Evolutionary conservation across 2,113 vertebrate species (phyloP).

Genomic region (Corythornis cristatus): DNA sequence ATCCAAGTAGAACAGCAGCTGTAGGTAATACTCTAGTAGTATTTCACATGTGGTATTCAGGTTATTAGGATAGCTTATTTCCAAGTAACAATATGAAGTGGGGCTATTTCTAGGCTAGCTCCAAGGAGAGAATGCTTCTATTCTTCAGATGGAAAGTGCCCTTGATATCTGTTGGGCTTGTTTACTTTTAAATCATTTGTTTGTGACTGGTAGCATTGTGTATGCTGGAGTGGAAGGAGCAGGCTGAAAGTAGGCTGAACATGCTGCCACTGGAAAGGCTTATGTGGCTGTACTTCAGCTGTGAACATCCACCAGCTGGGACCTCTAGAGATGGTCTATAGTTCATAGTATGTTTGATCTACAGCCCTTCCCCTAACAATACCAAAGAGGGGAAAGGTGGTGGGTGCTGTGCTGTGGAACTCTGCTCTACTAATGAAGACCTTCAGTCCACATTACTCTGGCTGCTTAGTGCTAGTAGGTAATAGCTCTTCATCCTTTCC

Average conservation of each 20-base stretch:
- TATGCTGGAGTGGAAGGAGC: background rate
- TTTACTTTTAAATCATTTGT: background rate
- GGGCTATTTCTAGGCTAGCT: background rate
- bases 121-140: background rate
- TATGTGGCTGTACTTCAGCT: background rate
- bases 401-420: background rate
- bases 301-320: background rate
- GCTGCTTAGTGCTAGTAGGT: background rate
- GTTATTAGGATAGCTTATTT: slow-evolving; percentile 30
- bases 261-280: background rate
- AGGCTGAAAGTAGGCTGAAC: background rate
- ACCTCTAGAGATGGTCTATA: background rate
- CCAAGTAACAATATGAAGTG: background rate
- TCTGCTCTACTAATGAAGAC: background rate
- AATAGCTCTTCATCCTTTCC: background rate
- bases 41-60: slow-evolving; percentile 8
- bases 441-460: background rate
- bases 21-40: slow-evolving; percentile 7
- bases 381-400: background rate
- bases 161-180: background rate
- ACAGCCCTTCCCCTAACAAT: background rate
- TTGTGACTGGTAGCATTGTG: background rate
- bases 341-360: fast-evolving
- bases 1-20: background rate
- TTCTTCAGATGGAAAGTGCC: background rate